Percentiles rank a stretch among this genome's conserved stretches.
Evolutionary conservation across 2,113 vertebrate species (phyloP).

Genomic region (Albula goreensis): DNA sequence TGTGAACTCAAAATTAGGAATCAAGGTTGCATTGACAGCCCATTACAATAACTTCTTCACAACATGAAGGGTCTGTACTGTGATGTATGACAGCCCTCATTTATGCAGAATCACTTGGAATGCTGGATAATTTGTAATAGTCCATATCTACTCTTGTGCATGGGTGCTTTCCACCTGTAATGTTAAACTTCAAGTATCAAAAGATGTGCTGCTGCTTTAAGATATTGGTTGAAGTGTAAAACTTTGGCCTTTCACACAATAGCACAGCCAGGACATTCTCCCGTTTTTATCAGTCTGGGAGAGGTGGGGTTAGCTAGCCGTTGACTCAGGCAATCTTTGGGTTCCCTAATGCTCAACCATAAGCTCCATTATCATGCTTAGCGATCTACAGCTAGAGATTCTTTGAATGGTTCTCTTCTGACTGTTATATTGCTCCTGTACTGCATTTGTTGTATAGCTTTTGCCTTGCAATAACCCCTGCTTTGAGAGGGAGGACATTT

Average conservation of each 20-base stretch:
- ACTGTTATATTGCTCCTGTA: too few relatives aligned
- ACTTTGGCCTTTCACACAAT: not conserved
- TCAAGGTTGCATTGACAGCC: not conserved
- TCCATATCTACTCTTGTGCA: not conserved
- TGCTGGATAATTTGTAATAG: not conserved
- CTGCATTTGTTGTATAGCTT: too few relatives aligned
- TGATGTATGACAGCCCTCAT: not conserved
- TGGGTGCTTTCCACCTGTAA: not conserved
- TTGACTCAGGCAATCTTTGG: not conserved
- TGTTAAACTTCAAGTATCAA: not conserved
- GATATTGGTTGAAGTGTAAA: not conserved
- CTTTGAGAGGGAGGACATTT: not conserved
- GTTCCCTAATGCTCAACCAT: not conserved
- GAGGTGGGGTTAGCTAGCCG: not conserved
- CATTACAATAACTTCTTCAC: not conserved
- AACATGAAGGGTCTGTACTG: not conserved
- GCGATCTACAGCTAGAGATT: too few relatives aligned
- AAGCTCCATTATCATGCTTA: not conserved
- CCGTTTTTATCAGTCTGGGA: not conserved
- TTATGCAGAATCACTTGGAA: not conserved
- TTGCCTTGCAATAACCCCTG: too few relatives aligned
- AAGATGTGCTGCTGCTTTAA: not conserved
- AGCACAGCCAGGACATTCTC: not conserved
- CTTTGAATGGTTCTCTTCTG: too few relatives aligned
- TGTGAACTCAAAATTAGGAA: conserved; percentile 17